phyloP scores from a whole-genome alignment of 2,888 invertebrate species.

The Polietes domitor region DNA sequence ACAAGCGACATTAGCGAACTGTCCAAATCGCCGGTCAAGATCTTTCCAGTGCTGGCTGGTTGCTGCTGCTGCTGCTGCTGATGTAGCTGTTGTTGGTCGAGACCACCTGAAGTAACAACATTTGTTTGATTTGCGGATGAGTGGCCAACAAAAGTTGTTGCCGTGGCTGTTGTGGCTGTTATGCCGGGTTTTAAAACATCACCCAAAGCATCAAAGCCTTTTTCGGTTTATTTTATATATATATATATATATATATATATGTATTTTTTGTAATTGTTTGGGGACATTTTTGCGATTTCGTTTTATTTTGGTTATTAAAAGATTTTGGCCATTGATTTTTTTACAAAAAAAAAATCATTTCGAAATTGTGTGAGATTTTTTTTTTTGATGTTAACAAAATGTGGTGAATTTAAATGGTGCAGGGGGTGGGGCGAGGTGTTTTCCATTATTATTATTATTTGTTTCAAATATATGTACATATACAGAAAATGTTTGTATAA shows the following conservation, averaged over 20 bases:
- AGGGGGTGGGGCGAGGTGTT: constrained; percentile 24
- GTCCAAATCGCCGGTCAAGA: constrained; percentile 96
- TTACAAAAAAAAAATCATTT: constrained; percentile 5
- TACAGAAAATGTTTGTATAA: neutral
- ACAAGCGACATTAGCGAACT: constrained; percentile 96
- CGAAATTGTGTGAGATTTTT: constrained; percentile 3
- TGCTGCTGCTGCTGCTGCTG: constrained; percentile 79
- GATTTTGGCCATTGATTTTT: constrained; percentile 25
- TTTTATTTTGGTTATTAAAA: constrained; percentile 10
- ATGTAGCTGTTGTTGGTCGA: constrained; percentile 72
- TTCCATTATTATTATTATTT: constrained; percentile 28
- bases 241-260: no score
- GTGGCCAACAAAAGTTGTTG: constrained; percentile 55
- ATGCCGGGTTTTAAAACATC: constrained; percentile 86
- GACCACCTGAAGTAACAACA: constrained; percentile 79
- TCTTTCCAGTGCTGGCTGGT: constrained; percentile 84
- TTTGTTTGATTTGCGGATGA: constrained; percentile 76
- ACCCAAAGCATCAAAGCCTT: constrained; percentile 89
- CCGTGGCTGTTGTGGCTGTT: constrained; percentile 69
- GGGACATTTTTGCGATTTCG: constrained; percentile 63
- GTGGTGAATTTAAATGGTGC: constrained; percentile 52
- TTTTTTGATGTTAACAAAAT: constrained; percentile 48
- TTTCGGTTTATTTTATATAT: constrained; percentile 66
- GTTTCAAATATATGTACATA: constrained; percentile 6
- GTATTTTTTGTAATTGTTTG: constrained; percentile 53